phyloP scores from a whole-genome alignment of 2,113 vertebrate species.

The Tachysurus vachellii region DNA sequence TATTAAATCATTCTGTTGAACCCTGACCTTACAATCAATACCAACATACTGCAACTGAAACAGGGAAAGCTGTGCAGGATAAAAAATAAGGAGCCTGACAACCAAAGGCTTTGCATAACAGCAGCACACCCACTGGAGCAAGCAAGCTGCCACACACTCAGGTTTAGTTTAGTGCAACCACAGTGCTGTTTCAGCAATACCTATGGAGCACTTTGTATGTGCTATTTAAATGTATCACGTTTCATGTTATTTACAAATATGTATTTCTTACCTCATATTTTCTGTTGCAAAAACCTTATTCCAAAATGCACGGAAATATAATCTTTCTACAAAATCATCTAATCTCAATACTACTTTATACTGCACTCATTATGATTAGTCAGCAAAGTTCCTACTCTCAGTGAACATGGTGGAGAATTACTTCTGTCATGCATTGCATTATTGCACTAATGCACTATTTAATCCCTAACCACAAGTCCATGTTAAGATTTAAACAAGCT shows the following conservation, averaged over 20 bases:
- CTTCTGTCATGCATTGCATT: not conserved
- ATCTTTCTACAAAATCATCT: not conserved
- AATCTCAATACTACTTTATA: not conserved
- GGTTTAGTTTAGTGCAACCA: not conserved
- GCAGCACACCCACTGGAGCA: not conserved
- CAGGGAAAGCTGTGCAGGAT: not conserved
- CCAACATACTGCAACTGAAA: not conserved
- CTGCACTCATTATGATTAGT: not conserved
- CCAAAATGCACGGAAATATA: not conserved
- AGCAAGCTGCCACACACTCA: constrained; percentile 2
- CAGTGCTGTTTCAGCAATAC: constrained; percentile 6
- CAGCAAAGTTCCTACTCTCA: not conserved
- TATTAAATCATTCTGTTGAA: constrained; percentile 6
- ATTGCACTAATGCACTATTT: not conserved
- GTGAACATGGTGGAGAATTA: not conserved
- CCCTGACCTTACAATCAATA: not conserved
- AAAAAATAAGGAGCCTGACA: not conserved
- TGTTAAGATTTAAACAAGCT: not conserved
- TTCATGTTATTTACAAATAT: not conserved
- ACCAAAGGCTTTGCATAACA: not conserved
- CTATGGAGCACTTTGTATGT: not conserved
- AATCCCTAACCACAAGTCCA: not conserved
- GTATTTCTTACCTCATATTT: not conserved
- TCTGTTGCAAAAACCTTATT: not conserved
- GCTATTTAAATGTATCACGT: not conserved